Percentiles rank a stretch among this genome's conserved stretches.
Conservation (phyloP, 2,888 invertebrate genomes). For the Xestia xanthographa region DNA sequence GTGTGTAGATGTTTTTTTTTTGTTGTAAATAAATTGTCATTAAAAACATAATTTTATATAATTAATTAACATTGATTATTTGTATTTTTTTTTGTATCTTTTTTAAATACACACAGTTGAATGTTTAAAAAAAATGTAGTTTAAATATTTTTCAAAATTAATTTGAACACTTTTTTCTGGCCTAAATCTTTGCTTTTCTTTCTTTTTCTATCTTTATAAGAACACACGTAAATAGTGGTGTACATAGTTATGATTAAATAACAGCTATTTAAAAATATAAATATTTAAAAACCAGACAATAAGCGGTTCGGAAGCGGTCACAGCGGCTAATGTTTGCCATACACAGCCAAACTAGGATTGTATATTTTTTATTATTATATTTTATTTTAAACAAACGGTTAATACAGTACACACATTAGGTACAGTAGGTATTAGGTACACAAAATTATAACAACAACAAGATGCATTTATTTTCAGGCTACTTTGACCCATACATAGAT, state of each 20-base stretch:
- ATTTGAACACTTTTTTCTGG: slow-evolving; percentile 25
- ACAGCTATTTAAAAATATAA: neutral
- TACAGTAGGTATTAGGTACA: too few relatives aligned
- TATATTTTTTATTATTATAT: too few relatives aligned
- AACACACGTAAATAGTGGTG: slow-evolving; percentile 14
- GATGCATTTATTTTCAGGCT: too few relatives aligned
- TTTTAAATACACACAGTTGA: neutral
- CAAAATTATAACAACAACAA: too few relatives aligned
- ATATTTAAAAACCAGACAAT: neutral
- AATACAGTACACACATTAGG: too few relatives aligned
- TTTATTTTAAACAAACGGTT: too few relatives aligned
- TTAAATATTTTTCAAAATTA: slow-evolving; percentile 34
- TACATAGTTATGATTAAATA: neutral
- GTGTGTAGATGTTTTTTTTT: slow-evolving; percentile 17
- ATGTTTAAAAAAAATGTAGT: slow-evolving; percentile 7
- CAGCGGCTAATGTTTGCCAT: too few relatives aligned
- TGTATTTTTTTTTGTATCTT: slow-evolving; percentile 13
- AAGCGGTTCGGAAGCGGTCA: slow-evolving; percentile 16
- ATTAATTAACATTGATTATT: slow-evolving; percentile 13
- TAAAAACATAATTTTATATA: slow-evolving; percentile 25
- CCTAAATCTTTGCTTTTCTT: slow-evolving; percentile 41
- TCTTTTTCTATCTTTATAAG: slow-evolving; percentile 6
- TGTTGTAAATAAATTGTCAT: slow-evolving; percentile 44
- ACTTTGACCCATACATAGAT: too few relatives aligned
- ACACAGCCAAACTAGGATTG: too few relatives aligned